Evolutionary conservation across 2,797 vertebrate species (phyloP).

Genomic region (Etheostoma nigrum): DNA sequence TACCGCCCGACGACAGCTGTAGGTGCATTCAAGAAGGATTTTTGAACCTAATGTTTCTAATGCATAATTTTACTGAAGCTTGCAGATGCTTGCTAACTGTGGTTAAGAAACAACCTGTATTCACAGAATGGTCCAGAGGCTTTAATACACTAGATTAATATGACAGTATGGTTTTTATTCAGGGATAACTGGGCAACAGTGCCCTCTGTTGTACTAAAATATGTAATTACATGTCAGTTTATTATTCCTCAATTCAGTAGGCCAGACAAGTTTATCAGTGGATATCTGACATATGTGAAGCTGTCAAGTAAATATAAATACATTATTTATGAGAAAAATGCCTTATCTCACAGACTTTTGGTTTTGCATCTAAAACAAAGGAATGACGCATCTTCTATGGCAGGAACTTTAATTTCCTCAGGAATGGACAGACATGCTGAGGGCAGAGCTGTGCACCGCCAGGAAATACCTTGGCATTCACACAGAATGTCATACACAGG

Average conservation of each 20-base stretch:
- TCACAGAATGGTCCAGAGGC: too few species aligned
- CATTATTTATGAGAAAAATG: not conserved
- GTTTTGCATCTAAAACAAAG: slow-evolving; percentile 31
- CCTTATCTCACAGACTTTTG: not conserved
- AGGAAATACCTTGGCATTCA: slow-evolving; percentile 69
- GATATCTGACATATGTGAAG: not conserved
- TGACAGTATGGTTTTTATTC: not conserved
- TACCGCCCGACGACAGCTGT: not conserved
- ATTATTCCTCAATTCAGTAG: not conserved
- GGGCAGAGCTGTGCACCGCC: slow-evolving; percentile 39
- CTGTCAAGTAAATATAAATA: not conserved
- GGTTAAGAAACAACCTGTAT: not conserved
- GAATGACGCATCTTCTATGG: slow-evolving; percentile 25
- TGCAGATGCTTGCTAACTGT: not conserved
- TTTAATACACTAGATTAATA: too few species aligned
- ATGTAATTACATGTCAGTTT: not conserved
- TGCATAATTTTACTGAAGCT: not conserved
- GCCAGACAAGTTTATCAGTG: not conserved
- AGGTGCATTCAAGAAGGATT: not conserved
- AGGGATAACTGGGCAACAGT: slow-evolving; percentile 29
- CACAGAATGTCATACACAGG: slow-evolving; percentile 2
- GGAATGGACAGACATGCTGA: slow-evolving; percentile 57
- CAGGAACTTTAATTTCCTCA: slow-evolving; percentile 75
- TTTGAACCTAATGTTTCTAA: not conserved
- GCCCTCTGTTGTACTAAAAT: slow-evolving; percentile 49